A percentile compares a stretch with the other conserved stretches of the same genome.
Conservation (phyloP, 2,797 vertebrate genomes). For the Notoglanidium macrostoma region DNA sequence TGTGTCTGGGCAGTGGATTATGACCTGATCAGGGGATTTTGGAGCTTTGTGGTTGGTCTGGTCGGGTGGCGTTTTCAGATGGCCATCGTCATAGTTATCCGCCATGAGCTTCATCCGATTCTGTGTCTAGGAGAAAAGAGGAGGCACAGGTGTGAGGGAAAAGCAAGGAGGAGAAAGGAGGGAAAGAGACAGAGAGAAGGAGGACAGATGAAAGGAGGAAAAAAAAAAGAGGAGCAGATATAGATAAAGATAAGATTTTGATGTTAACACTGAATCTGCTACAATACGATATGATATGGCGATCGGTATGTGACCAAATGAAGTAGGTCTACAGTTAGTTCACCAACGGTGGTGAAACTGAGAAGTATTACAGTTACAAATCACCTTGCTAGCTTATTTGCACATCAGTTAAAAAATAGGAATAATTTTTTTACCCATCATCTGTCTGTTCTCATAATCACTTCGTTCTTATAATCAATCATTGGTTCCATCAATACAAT, state of each 20-base stretch:
- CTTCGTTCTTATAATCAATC: too few relatives aligned
- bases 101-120: slow-evolving; percentile 99
- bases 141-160: slow-evolving; percentile 41
- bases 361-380: background rate
- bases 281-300: background rate
- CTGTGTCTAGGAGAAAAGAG: slow-evolving; percentile 82
- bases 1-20: slow-evolving; percentile 16
- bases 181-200: slow-evolving; percentile 4
- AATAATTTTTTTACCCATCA: background rate
- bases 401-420: background rate
- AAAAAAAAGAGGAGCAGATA: background rate
- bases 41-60: slow-evolving; percentile 91
- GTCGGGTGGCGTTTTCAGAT: slow-evolving; percentile 85
- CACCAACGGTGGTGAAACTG: too few relatives aligned
- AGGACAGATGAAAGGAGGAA: background rate
- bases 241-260: background rate
- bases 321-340: background rate
- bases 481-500: too few relatives aligned
- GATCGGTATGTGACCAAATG: background rate
- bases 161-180: slow-evolving; percentile 7
- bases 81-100: slow-evolving; percentile 95
- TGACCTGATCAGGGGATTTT: slow-evolving; percentile 94
- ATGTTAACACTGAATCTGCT: too few relatives aligned
- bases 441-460: background rate
- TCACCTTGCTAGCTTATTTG: background rate